These are phyloP conservation scores for Mesaphorura yosii DNA, from an alignment of 1,140 invertebrate genomes.

Conservation along the genomic window DNA sequence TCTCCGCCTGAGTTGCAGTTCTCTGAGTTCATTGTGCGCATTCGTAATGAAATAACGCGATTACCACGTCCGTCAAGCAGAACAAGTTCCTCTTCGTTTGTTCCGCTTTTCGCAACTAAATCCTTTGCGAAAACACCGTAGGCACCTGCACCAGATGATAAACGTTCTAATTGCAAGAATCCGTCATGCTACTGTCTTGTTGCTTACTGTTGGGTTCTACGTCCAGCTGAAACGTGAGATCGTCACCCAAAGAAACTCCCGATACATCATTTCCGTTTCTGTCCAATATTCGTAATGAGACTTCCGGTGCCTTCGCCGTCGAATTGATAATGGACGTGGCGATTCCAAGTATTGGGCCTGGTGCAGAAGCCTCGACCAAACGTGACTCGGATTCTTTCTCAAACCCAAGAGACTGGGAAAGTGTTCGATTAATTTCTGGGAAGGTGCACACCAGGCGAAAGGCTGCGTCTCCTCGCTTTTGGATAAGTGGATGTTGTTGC, in stretches of 20 bases:
- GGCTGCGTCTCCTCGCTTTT: conserved; percentile 28
- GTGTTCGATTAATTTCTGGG: conserved; percentile 26
- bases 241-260: conserved; percentile 28
- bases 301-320: conserved; percentile 26
- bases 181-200: background rate
- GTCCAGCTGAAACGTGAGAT: conserved; percentile 25
- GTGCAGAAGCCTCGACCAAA: conserved; percentile 17
- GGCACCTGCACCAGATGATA: conserved; percentile 25
- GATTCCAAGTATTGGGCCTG: conserved; percentile 25
- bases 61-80: conserved; percentile 22
- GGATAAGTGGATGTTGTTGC: conserved; percentile 31
- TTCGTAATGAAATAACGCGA: background rate
- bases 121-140: conserved; percentile 29
- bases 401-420: conserved; percentile 26
- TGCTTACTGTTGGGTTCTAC: conserved; percentile 19
- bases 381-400: conserved; percentile 29
- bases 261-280: conserved; percentile 28
- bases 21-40: background rate
- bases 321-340: conserved; percentile 28
- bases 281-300: conserved; percentile 23
- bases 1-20: background rate
- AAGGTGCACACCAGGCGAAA: conserved; percentile 29
- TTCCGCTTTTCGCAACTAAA: conserved; percentile 29
- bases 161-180: too few relatives aligned
- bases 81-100: conserved; percentile 29